Percentiles rank a stretch among this genome's conserved stretches.
Conservation (phyloP, 2,888 invertebrate species). For the Fragum sueziense region DNA sequence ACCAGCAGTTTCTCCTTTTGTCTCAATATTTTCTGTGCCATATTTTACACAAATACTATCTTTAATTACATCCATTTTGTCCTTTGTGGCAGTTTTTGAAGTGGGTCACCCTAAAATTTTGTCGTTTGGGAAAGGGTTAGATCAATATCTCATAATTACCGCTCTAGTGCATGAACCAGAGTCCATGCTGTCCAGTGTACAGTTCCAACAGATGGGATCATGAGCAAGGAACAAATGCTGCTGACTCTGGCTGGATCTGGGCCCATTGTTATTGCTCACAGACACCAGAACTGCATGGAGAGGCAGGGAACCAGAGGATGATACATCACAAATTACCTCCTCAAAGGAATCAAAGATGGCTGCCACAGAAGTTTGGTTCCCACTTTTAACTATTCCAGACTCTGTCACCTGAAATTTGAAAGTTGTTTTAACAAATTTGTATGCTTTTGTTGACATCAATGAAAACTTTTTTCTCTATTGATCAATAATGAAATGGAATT, state of each 20-base stretch:
- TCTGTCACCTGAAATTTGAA: conserved; percentile 32
- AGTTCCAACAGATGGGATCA: conserved; percentile 68
- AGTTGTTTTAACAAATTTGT: too few relatives aligned
- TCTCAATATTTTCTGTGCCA: too few relatives aligned
- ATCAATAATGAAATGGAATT: too few relatives aligned
- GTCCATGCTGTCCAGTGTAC: conserved; percentile 39
- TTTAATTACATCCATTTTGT: too few relatives aligned
- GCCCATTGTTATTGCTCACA: conserved; percentile 68
- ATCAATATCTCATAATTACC: conserved; percentile 49
- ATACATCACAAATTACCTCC: conserved; percentile 67
- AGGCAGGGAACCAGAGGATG: conserved; percentile 50
- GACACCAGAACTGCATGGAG: conserved; percentile 53
- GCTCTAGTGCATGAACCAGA: conserved; percentile 47
- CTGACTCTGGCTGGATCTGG: conserved; percentile 51
- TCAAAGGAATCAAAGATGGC: conserved; percentile 65
- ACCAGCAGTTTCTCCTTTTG: too few relatives aligned
- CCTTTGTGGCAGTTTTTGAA: too few relatives aligned
- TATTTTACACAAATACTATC: too few relatives aligned
- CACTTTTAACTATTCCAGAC: conserved; percentile 28
- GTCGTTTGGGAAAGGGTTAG: not conserved
- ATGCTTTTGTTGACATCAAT: too few relatives aligned
- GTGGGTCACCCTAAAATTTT: too few relatives aligned
- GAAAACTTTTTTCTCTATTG: too few relatives aligned
- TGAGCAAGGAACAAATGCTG: conserved; percentile 58
- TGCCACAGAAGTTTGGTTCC: conserved; percentile 34